Evolutionary conservation across 2,113 vertebrate genomes (phyloP).

Genomic region (Actenoides hombroni): DNA sequence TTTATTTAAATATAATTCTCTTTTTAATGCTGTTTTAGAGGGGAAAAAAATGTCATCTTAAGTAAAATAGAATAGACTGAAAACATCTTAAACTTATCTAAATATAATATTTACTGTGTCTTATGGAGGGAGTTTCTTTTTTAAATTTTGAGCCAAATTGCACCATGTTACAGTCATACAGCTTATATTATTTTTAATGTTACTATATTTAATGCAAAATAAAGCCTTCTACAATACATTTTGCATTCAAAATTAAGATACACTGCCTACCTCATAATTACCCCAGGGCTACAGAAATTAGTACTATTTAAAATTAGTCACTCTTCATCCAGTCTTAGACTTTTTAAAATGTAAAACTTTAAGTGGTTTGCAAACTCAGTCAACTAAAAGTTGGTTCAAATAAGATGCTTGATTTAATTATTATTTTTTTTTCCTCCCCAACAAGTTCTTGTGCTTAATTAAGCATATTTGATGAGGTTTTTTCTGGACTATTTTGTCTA

Average conservation of each 20-base stretch:
- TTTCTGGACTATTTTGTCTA: neutral
- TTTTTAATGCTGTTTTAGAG: neutral
- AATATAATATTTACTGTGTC: neutral
- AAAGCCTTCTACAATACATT: neutral
- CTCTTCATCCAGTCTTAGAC: neutral
- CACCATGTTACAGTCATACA: neutral
- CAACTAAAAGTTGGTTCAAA: neutral
- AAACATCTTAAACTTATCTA: slow-evolving; percentile 51
- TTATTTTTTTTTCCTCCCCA: neutral
- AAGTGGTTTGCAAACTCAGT: neutral
- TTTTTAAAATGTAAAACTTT: neutral
- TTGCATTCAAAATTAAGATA: neutral
- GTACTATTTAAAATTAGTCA: neutral
- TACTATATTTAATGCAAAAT: neutral
- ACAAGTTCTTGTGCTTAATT: neutral
- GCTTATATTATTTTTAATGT: neutral
- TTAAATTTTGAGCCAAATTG: slow-evolving; percentile 15
- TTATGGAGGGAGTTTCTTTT: neutral
- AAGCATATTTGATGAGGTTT: neutral
- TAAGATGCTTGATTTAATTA: neutral
- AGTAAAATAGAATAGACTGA: slow-evolving; percentile 13
- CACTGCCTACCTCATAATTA: neutral
- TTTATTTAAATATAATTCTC: slow-evolving; percentile 24
- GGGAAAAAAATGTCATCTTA: neutral
- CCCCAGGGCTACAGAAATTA: neutral